Evolutionary conservation across 2,888 invertebrate species (phyloP).

Genomic region (Axea sp.): DNA sequence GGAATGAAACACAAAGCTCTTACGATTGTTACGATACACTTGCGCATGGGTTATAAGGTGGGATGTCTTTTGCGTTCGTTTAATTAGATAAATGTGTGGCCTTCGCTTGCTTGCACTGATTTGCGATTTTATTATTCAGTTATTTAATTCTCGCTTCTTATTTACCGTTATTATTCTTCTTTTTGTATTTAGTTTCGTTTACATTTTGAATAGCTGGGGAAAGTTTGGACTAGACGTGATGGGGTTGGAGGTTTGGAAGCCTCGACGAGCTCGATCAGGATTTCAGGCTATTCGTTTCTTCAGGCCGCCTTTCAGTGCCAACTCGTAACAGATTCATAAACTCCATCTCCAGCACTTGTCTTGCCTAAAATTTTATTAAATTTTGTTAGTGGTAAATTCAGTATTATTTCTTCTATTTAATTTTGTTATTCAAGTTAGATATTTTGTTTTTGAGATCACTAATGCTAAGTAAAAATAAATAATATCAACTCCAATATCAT

Average conservation of each 20-base stretch:
- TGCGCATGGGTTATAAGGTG: conserved; percentile 71
- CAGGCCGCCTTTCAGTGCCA: conserved; percentile 89
- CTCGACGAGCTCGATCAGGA: conserved; percentile 79
- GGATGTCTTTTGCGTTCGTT: conserved; percentile 39
- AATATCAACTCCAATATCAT: too few relatives aligned
- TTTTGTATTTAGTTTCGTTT: conserved; percentile 35
- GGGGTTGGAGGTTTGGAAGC: conserved; percentile 76
- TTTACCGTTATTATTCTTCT: conserved; percentile 41
- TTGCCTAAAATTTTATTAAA: conserved; percentile 89
- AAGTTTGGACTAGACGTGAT: conserved; percentile 78
- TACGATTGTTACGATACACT: conserved; percentile 76
- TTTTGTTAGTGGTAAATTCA: too few relatives aligned
- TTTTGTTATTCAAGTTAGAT: too few relatives aligned
- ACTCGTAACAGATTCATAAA: conserved; percentile 91
- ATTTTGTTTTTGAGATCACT: too few relatives aligned
- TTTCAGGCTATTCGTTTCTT: conserved; percentile 80
- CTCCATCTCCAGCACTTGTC: conserved; percentile 94
- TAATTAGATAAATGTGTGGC: conserved; percentile 29
- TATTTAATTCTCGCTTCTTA: conserved; percentile 3
- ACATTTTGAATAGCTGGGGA: conserved; percentile 70
- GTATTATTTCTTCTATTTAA: too few relatives aligned
- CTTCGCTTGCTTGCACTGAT: conserved; percentile 7
- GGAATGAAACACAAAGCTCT: conserved; percentile 77
- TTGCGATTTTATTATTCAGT: conserved; percentile 55
- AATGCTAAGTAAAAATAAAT: too few relatives aligned